Evolutionary conservation across 2,797 vertebrate species (phyloP), one percentile per base, ranked within the genome.

Genomic region (Trachops cirrhosus): DNA sequence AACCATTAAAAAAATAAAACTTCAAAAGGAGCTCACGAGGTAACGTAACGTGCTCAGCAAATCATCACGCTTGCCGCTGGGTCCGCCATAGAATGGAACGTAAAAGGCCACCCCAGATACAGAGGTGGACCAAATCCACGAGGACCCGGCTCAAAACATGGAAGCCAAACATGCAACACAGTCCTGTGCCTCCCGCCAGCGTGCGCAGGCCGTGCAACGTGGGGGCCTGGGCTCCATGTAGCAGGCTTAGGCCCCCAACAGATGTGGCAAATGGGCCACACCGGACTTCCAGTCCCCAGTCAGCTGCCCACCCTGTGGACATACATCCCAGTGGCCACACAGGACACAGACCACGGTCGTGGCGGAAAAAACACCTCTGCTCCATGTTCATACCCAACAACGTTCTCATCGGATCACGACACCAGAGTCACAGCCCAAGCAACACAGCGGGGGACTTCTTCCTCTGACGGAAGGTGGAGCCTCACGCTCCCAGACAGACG

Each of bases 401-500:
- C 54, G 39, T 32, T 88, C 50, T n/a, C 59, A 2, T 71, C 37
- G 54, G n/a, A 91, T n/a, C n/a, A 52, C 46, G 32, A 29, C 37
- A 50, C 39, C 8, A 29, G 19, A 37, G 9, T 68, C 67, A 37
- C 22, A 22, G 67, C 48, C 64, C 39, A n/a, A 32, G 22, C 46
- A 87, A 5, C 73, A 68, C 19, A n/a, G 46, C 6, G 16, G 44
- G 1, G 3, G 4, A 1, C 71, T 16, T 18, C 16, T 2, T 70
- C 29, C 29, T 32, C 12, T 48, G 32, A 22, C 24, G 5, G 29
- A 16, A 6, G n/a, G 37, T 41, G 32, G 24, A 4, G 9, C 21
- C 73, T 22, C 77, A 2, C 0, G 39, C 9, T 34, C 50, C 50
- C 9, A 48, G 22, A 44, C 3, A n/a, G 50, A 77, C 0, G 0